Base-by-base conservation (phyloP, 2,888 invertebrate species). In the Sesia apiformis region DNA sequence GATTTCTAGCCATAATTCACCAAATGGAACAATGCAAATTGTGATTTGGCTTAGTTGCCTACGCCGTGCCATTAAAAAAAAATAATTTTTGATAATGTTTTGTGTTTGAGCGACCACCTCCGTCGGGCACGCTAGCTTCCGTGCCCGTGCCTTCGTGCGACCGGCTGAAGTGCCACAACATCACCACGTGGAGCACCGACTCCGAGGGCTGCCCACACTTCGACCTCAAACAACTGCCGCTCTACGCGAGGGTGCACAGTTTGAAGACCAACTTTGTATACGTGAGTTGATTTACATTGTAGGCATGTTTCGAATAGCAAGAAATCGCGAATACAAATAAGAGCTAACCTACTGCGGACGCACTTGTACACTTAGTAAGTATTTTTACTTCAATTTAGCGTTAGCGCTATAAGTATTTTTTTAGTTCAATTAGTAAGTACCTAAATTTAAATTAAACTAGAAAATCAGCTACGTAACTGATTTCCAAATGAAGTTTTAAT, bases 221-320 rank as follows among this genome's bases (percentile, higher is more conserved):
- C 61, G 90, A 93, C 71, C 81, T 94, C 6, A 76, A 81, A 2
- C 84, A 92, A 52, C 78, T 96, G 51, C 96, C 96, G 0, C 84
- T 96, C 38, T 94, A 92, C 69, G 93, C 96, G 1, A 93, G 95
- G 62, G 89, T 96, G 53, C 95, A 96, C 81, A 93, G 95, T 74
- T 84, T 96, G 52, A 93, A 94, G 62, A 94, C 95, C 3, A 95
- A 95, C 79, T 97, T 97, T 78, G 93, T 96, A 60, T 94, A 95
- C 81, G 96, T 96, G 79, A 91, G 93, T 91, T 65, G 46, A 42
- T 6, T 42, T 6, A 42, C 5, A 7, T 42, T 23, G 23, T 23
- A 23, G 1, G 23, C 23, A 23, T 23, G 23, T 23, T 23, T 23
- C 23, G 23, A 23, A 23, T 23, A 23, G 2, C 23, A 23, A 23